phyloP scores from a whole-genome alignment of 1,140 invertebrate species.

The Conus ventricosus region DNA sequence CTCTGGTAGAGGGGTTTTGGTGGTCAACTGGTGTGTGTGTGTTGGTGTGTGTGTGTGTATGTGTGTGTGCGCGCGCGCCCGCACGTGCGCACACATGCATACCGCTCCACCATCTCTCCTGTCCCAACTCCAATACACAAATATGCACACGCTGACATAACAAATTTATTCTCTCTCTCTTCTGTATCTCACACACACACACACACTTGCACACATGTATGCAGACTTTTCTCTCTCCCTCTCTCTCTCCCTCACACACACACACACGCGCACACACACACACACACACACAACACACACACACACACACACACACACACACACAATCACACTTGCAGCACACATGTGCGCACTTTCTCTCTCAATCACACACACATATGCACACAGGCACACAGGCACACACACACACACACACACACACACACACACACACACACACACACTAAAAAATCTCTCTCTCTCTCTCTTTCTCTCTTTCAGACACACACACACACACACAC shows the following conservation, averaged over 20 bases:
- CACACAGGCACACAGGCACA: neutral
- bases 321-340: neutral
- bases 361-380: neutral
- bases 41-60: slow-evolving; percentile 9
- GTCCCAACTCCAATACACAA: neutral
- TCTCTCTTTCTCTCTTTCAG: neutral
- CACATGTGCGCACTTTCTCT: neutral
- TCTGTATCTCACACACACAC: neutral
- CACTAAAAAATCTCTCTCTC: neutral
- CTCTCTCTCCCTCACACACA: neutral
- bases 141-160: neutral
- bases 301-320: neutral
- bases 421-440: neutral
- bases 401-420: neutral
- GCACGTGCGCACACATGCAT: neutral
- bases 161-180: neutral
- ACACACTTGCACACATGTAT: neutral
- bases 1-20: too few species aligned
- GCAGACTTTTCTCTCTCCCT: neutral
- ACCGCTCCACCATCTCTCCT: neutral
- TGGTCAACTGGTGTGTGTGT: too few species aligned
- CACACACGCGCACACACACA: neutral
- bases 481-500: slow-evolving; percentile 7
- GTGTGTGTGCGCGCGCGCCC: slow-evolving; percentile 6
- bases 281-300: neutral